Conservation (phyloP, 2,888 invertebrate genomes). For the Crioceris asparagi region DNA sequence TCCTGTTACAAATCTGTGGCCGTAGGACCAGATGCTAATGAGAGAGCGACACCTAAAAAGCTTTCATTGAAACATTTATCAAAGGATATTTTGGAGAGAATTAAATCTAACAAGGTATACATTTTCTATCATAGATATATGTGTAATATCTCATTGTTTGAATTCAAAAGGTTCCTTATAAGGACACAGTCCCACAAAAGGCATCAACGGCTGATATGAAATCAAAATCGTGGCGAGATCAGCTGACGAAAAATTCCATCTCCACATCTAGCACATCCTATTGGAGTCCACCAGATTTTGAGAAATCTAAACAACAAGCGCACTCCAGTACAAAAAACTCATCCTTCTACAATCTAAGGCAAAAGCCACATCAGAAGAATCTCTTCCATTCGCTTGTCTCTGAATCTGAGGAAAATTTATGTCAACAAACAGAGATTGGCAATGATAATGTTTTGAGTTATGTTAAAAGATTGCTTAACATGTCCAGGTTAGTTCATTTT, state of each 20-base stretch:
- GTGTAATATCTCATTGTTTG: too few relatives aligned
- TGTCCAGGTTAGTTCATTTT: too few relatives aligned
- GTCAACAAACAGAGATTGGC: too few relatives aligned
- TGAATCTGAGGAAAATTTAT: conserved; percentile 35
- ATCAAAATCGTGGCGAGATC: conserved; percentile 28
- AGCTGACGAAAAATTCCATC: conserved; percentile 28
- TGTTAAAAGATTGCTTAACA: conserved; percentile 41
- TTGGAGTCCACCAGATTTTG: conserved; percentile 32
- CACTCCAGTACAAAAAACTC: conserved; percentile 7
- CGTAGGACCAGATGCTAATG: too few relatives aligned
- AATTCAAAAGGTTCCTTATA: too few relatives aligned
- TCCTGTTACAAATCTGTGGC: too few relatives aligned
- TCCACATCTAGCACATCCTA: conserved; percentile 34
- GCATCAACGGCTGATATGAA: conserved; percentile 8
- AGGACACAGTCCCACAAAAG: too few relatives aligned
- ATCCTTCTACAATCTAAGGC: conserved; percentile 20
- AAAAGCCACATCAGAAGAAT: conserved; percentile 26
- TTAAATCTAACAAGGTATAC: too few relatives aligned
- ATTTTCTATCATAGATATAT: too few relatives aligned
- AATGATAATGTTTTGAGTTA: conserved; percentile 38
- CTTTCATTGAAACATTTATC: too few relatives aligned
- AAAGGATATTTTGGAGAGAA: too few relatives aligned
- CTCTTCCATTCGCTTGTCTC: neutral
- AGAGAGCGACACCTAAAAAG: too few relatives aligned
- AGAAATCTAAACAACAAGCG: conserved; percentile 4